A percentile compares a stretch with the other conserved stretches of the same genome.
Evolutionary conservation across 2,797 vertebrate species (phyloP).

Genomic region (Pristis pectinata): DNA sequence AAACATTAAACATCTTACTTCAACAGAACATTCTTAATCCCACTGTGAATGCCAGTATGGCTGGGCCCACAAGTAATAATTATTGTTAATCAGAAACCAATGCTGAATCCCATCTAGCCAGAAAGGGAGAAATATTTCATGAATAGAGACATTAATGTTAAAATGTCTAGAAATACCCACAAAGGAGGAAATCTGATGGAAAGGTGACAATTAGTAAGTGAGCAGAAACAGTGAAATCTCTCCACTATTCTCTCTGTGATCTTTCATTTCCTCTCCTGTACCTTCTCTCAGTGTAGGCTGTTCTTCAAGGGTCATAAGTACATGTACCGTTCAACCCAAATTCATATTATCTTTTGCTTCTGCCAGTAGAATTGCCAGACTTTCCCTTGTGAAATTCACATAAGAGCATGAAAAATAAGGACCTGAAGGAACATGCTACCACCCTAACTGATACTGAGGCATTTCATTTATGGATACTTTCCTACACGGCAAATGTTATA

Average conservation of each 20-base stretch:
- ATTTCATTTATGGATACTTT: background rate
- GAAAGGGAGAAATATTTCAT: background rate
- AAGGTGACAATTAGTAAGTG: background rate
- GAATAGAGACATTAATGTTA: background rate
- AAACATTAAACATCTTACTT: background rate
- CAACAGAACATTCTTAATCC: background rate
- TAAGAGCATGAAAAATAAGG: background rate
- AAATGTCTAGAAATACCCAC: background rate
- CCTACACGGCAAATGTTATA: constrained; percentile 24
- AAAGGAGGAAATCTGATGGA: background rate
- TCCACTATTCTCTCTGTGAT: background rate
- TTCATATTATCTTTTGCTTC: background rate
- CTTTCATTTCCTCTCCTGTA: background rate
- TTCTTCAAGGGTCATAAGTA: background rate
- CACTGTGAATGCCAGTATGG: background rate
- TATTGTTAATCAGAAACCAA: background rate
- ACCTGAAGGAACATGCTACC: background rate
- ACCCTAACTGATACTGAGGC: background rate
- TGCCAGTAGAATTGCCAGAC: background rate
- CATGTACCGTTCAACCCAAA: background rate
- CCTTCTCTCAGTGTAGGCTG: too few relatives aligned
- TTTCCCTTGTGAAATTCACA: background rate
- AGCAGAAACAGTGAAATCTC: background rate
- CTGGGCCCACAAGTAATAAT: background rate
- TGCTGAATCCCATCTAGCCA: background rate